phyloP scores from a whole-genome alignment of 2,113 vertebrate species.

The Castor canadensis region DNA sequence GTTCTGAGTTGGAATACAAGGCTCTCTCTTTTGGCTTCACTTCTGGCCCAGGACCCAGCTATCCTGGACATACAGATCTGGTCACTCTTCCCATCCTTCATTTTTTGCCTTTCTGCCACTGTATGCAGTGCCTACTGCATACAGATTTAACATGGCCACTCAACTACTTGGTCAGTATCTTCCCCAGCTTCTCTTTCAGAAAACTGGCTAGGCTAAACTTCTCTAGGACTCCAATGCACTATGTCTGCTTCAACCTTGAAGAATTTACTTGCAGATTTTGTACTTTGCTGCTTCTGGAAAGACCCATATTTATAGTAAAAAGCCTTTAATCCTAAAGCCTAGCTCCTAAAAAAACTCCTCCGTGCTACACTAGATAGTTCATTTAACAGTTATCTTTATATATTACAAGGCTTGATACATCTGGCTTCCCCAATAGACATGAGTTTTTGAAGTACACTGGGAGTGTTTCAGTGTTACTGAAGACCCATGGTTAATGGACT shows the following conservation, averaged over 20 bases:
- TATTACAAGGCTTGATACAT: not conserved
- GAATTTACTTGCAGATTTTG: not conserved
- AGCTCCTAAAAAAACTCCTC: not conserved
- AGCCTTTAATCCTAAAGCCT: not conserved
- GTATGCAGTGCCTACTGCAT: not conserved
- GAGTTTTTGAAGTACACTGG: not conserved
- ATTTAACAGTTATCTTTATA: not conserved
- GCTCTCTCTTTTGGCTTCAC: not conserved
- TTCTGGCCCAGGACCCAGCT: not conserved
- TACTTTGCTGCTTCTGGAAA: not conserved
- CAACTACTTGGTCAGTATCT: no score
- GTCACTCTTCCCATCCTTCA: not conserved
- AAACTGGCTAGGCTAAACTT: not conserved
- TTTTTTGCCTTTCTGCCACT: not conserved
- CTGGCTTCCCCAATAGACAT: not conserved
- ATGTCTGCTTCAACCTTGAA: not conserved
- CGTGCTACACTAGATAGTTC: not conserved
- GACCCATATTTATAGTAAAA: not conserved
- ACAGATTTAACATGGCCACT: not conserved
- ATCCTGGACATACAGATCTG: not conserved
- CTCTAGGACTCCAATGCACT: not conserved
- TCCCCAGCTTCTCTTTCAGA: not conserved
- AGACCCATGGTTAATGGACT: not conserved
- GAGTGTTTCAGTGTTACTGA: not conserved
- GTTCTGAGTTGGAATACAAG: not conserved